Conservation (phyloP, 2,888 invertebrate genomes). For the Caenorhabditis sp. region DNA sequence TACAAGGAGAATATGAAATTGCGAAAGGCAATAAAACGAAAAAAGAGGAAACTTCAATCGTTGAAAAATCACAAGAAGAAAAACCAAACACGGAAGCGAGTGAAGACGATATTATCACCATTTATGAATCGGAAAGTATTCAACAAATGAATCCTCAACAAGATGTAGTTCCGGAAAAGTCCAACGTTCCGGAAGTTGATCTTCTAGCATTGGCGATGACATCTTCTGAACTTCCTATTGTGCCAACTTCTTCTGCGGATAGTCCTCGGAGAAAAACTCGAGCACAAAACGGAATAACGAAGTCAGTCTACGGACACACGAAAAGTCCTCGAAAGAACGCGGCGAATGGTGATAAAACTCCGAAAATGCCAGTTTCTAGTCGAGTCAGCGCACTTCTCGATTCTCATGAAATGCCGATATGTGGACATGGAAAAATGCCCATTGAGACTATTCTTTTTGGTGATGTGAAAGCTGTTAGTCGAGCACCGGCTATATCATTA, state of each 20-base stretch:
- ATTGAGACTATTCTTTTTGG: constrained; percentile 58
- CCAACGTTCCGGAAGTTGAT: background rate
- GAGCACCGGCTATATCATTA: constrained; percentile 47
- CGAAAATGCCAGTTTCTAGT: constrained; percentile 10
- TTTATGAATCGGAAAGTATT: background rate
- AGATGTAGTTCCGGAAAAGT: too few relatives aligned
- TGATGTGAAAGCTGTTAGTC: constrained; percentile 62
- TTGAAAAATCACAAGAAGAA: constrained; percentile 7
- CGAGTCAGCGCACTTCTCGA: constrained; percentile 35
- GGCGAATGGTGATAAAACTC: background rate
- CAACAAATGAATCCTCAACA: background rate
- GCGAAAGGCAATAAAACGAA: constrained; percentile 34
- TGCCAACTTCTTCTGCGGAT: background rate
- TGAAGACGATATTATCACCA: constrained; percentile 7
- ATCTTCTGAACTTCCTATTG: constrained; percentile 17
- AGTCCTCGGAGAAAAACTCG: constrained; percentile 5
- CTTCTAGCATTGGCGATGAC: constrained; percentile 25
- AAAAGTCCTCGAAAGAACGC: constrained; percentile 8
- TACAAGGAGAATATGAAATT: constrained; percentile 52
- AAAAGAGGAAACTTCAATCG: constrained; percentile 11
- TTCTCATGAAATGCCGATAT: constrained; percentile 43
- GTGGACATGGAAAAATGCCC: constrained; percentile 60
- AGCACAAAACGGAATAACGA: constrained; percentile 21
- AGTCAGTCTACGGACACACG: constrained; percentile 12
- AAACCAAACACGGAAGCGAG: constrained; percentile 5